Evolutionary conservation across 2,113 vertebrate species (phyloP), one percentile per base, ranked within the genome.

Genomic region (Euleptes europaea): DNA sequence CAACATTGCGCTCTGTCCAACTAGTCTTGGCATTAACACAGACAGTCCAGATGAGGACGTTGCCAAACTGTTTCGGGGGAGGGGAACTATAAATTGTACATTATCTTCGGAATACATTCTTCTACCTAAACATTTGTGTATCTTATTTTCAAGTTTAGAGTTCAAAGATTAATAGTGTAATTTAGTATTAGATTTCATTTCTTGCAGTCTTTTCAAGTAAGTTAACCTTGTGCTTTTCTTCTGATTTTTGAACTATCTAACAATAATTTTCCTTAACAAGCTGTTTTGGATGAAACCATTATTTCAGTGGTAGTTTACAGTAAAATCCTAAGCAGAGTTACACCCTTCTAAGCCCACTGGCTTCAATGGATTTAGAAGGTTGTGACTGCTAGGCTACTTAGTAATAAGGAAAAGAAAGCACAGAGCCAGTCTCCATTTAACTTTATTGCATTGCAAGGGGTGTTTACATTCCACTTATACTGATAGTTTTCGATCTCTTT

Each of bases 201-300:
- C 3, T 28, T 82, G 71, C 40, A 88, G 40, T 7, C 79, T 8
- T 86, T 85, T 86, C 81, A 87, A 90, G 63, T 28, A 86, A 40
- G 33, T 79, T 83, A 82, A 80, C 31, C 23, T 54, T 15, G 0
- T 80, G 74, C 26, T 88, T 67, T 77, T 82, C 74, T 60, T 11
- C 11, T 76, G 9, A 40, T 1, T 92, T 93, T 90, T 60, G 92
- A 91, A 90, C 40, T 35, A 90, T 63, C 85, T 82, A 90, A 21
- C 71, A 94, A 90, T 93, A 35, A 88, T 89, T 94, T 93, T 90
- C 93, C 86, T 88, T 63, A 91, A 87, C 47, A 90, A 91, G 79
- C 67, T 26, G 89, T 90, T 93, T 92, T 84, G 90, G 88, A 85
- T 89, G 69, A 93, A 92, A 67, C 87, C 12, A 91, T 54, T 83